Evolutionary conservation across 2,888 invertebrate genomes (phyloP).

Genomic region (Aethes cnicana): DNA sequence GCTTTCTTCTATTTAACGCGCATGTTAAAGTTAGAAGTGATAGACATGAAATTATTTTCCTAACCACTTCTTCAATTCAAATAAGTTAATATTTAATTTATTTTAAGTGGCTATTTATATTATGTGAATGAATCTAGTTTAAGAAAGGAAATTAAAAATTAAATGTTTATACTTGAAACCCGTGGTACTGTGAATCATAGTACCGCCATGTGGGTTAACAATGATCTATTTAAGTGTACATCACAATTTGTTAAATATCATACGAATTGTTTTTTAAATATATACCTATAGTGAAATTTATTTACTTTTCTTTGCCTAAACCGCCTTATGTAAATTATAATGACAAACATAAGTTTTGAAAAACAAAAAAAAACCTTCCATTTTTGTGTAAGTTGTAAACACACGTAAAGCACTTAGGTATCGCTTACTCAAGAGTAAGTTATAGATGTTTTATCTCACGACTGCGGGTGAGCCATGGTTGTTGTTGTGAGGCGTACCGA

Average conservation of each 20-base stretch:
- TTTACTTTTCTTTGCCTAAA: neutral
- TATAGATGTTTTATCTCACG: no score
- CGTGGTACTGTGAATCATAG: slow-evolving; percentile 44
- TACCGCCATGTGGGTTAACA: slow-evolving; percentile 35
- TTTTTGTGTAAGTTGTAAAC: no score
- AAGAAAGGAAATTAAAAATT: slow-evolving; percentile 29
- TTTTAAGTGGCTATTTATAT: slow-evolving; percentile 32
- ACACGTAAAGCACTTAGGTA: neutral
- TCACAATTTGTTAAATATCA: slow-evolving; percentile 19
- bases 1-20: neutral
- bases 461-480: no score
- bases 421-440: neutral
- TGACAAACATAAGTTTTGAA: no score
- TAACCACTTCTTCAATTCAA: slow-evolving; percentile 10
- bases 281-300: slow-evolving; percentile 8
- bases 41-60: slow-evolving; percentile 6
- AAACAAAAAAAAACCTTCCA: no score
- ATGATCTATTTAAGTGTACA: neutral
- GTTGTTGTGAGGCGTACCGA: no score
- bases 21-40: slow-evolving; percentile 14
- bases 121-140: slow-evolving; percentile 20
- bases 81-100: slow-evolving; percentile 27
- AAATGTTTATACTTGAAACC: slow-evolving; percentile 53
- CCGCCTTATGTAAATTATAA: no score
- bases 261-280: slow-evolving; percentile 13